These are phyloP conservation scores for Acanthurus leucopareius DNA, from an alignment of 2,797 vertebrate genomes.

Conservation along the genomic window DNA sequence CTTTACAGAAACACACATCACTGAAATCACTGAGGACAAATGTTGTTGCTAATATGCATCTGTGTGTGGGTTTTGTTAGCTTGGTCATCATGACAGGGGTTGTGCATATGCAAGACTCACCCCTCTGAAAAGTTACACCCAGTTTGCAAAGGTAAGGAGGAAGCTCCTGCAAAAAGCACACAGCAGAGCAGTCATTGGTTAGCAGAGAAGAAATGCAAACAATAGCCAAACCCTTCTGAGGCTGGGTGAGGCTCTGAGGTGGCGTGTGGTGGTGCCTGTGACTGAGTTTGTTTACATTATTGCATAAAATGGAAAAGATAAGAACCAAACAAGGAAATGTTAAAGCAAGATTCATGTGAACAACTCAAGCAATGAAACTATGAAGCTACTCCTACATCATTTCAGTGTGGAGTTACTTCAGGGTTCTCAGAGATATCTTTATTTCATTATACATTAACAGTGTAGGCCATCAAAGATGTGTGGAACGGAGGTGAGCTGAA, in stretches of 20 bases:
- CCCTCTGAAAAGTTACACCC: slow-evolving; percentile 95
- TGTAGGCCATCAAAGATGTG: background rate
- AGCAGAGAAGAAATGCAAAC: slow-evolving; percentile 9
- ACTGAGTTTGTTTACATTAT: background rate
- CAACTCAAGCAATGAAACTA: background rate
- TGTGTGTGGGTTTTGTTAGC: background rate
- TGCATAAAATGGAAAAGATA: background rate
- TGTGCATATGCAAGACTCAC: slow-evolving; percentile 77
- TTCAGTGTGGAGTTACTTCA: background rate
- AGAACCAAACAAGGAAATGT: background rate
- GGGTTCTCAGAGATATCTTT: too few relatives aligned
- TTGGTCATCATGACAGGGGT: background rate
- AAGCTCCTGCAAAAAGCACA: slow-evolving; percentile 89
- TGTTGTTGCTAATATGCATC: background rate
- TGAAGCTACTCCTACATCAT: background rate
- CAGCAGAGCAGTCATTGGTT: slow-evolving; percentile 11
- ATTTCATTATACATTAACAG: background rate
- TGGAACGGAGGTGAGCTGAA: background rate
- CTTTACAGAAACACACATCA: background rate
- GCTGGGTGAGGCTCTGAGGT: background rate
- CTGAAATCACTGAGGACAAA: background rate
- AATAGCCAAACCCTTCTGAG: background rate
- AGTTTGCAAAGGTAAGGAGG: slow-evolving; percentile 93
- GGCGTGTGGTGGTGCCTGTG: background rate
- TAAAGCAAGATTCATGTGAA: background rate